Base-by-base conservation (phyloP, 2,113 vertebrate species). In the Daubentonia madagascariensis region DNA sequence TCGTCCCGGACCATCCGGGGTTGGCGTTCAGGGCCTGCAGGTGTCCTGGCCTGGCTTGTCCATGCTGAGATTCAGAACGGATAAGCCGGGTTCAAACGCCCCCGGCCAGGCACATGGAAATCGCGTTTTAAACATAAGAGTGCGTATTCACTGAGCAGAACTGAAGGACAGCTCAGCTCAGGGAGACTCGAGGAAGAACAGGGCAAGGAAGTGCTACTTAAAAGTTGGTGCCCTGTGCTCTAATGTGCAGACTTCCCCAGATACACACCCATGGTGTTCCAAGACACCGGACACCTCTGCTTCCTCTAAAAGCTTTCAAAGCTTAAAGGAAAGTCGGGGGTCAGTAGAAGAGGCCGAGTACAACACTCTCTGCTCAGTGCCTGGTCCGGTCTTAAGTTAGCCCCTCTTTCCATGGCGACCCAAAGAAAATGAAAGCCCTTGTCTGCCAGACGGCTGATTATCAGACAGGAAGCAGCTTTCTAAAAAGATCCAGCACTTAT, bases 221-320 rank as follows among this genome's bases (percentile, higher is more conserved):
- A 45, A 80, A 76, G 22, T 3, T 23, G 61, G 45, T 1, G 3
- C 1, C 57, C 25, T 6, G 1, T 0, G n/a, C 45, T 32, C 35
- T 30, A 22, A 9, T 13, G 18, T 18, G 9, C 5, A 30, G 59
- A 8, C 32, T 7, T 63, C 72, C 50, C 43, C 14, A 48, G 57
- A 52, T n/a, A 48, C 37, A 28, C 0, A 35, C 23, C 45, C 12
- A 0, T 3, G 54, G 37, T 1, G 0, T 16, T 12, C 11, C 5
- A 23, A 12, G 11, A 25, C 35, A 11, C 25, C 5, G 3, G 59
- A 32, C 10, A 16, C 50, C 25, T n/a, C 43, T 11, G 9, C n/a
- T 37, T 37, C 79, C 37, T 73, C 25, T 37, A 23, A 48, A 0
- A 6, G 37, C 43, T 57, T 48, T 54, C 28, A 11, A 22, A 40